These are phyloP conservation scores for Erebia palarica DNA, from an alignment of 2,888 invertebrate species.

Conservation along the genomic window DNA sequence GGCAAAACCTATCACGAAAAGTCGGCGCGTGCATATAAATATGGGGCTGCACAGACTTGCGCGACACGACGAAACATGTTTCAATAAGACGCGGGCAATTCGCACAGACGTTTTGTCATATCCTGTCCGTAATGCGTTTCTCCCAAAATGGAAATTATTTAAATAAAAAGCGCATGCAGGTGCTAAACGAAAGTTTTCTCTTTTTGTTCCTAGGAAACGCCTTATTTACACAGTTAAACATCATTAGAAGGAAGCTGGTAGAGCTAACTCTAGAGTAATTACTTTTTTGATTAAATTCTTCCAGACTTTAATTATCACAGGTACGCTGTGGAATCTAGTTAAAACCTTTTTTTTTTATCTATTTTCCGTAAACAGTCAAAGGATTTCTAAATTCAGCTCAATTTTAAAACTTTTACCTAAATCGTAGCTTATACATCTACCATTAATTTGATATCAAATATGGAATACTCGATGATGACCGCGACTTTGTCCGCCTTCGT, in stretches of 20 bases:
- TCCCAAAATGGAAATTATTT: not conserved
- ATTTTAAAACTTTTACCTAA: not conserved
- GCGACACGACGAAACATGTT: too few species aligned
- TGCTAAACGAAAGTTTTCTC: not conserved
- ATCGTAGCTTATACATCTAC: too few species aligned
- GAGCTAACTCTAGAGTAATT: constrained; percentile 8
- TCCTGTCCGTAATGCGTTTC: too few species aligned
- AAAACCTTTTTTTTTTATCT: not conserved
- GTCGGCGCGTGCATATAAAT: too few species aligned
- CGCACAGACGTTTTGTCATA: too few species aligned
- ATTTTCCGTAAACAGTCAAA: not conserved
- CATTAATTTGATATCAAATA: too few species aligned
- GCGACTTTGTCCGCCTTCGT: too few species aligned
- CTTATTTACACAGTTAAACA: constrained; percentile 18
- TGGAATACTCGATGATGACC: too few species aligned
- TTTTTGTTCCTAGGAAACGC: constrained; percentile 11
- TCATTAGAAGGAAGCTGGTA: not conserved
- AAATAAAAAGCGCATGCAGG: constrained; percentile 1
- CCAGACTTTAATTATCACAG: constrained; percentile 6
- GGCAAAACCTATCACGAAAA: too few species aligned
- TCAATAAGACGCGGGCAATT: too few species aligned
- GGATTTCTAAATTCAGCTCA: not conserved
- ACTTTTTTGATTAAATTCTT: constrained; percentile 21
- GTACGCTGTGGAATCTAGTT: constrained; percentile 12
- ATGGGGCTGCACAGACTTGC: too few species aligned